phyloP scores from a whole-genome alignment of 2,113 vertebrate species.

The Peucedramus taeniatus region DNA sequence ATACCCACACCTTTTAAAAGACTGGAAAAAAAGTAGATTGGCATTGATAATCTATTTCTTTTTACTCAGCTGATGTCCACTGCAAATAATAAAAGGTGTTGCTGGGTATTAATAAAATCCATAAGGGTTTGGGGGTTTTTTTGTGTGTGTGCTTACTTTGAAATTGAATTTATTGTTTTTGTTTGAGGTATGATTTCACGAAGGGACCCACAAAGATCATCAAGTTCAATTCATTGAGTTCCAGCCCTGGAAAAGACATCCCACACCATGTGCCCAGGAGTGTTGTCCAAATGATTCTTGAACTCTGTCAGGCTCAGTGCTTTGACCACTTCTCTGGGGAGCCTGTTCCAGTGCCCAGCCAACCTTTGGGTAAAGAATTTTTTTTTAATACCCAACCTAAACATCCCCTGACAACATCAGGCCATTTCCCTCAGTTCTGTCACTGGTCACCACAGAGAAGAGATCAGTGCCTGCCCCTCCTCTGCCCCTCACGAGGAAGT shows the following conservation, averaged over 20 bases:
- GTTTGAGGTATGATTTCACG: fast-evolving
- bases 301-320: background rate
- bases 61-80: background rate
- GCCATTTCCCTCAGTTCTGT: background rate
- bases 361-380: background rate
- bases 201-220: background rate
- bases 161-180: background rate
- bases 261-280: fast-evolving
- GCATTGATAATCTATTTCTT: background rate
- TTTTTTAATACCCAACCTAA: background rate
- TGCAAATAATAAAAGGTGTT: background rate
- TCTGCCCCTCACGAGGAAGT: background rate
- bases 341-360: too few species aligned
- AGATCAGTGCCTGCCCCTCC: too few species aligned
- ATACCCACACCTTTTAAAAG: background rate
- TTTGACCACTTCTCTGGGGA: background rate
- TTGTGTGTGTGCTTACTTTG: background rate
- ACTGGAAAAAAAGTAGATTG: background rate
- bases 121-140: background rate
- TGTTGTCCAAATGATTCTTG: background rate
- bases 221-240: background rate
- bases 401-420: background rate
- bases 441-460: too few species aligned
- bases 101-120: background rate
- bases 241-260: background rate